Evolutionary conservation across 2,797 vertebrate species (phyloP).

Genomic region (Gallinago stenura): DNA sequence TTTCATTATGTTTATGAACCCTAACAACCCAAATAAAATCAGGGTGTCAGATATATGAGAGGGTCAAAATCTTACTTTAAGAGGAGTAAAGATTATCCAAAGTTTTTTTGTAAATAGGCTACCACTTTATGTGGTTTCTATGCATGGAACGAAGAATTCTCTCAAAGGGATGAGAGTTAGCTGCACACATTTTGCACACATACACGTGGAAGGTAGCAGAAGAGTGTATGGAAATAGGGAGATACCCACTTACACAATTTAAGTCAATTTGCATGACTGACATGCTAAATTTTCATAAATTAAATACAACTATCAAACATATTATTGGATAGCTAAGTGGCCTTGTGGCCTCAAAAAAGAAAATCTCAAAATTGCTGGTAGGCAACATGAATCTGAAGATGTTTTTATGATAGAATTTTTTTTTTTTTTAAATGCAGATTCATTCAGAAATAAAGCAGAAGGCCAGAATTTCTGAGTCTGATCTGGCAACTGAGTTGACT

Average conservation of each 20-base stretch:
- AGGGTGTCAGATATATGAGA: fast-evolving
- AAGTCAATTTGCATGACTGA: background rate
- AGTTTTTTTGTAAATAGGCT: background rate
- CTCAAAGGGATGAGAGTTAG: background rate
- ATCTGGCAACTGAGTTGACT: background rate
- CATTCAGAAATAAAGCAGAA: background rate
- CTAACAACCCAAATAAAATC: background rate
- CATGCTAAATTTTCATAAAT: background rate
- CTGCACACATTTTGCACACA: background rate
- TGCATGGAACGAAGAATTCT: background rate
- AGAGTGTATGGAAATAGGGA: background rate
- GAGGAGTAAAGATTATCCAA: background rate
- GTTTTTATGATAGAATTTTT: background rate
- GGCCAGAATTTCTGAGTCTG: background rate
- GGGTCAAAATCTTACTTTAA: background rate
- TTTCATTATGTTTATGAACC: background rate
- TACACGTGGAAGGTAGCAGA: background rate
- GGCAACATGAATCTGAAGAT: background rate
- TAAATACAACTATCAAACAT: background rate
- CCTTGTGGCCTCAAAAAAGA: background rate
- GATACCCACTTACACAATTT: background rate
- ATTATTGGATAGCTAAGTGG: background rate
- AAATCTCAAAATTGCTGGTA: background rate
- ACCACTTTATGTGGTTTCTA: background rate
- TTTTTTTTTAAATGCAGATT: background rate